phyloP scores from a whole-genome alignment of 2,797 vertebrate species.

The Rhynchonycteris naso region DNA sequence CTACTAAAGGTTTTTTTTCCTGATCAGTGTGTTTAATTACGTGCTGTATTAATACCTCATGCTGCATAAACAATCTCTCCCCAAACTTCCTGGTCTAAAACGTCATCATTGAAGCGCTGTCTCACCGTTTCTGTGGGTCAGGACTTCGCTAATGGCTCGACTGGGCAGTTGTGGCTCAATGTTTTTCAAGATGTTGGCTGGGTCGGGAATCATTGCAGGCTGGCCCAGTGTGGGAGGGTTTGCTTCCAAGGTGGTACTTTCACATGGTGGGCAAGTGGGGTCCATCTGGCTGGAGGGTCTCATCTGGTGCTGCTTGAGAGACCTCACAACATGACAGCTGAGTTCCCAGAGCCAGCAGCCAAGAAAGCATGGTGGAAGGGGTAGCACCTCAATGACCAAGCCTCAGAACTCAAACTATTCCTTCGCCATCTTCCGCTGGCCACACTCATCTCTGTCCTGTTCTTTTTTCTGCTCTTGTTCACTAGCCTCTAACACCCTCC shows the following conservation, averaged over 20 bases:
- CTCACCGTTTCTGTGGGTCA: background rate
- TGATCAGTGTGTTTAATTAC: background rate
- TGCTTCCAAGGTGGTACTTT: background rate
- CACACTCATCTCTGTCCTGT: background rate
- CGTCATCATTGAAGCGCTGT: accelerated
- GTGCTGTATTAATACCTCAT: background rate
- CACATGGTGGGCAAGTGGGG: accelerated
- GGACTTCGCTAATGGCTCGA: background rate
- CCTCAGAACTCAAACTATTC: background rate
- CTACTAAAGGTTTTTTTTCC: background rate
- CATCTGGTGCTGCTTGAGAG: background rate
- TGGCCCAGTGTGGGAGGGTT: background rate
- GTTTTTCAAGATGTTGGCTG: background rate
- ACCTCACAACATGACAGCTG: background rate
- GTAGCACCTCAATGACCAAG: accelerated
- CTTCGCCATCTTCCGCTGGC: accelerated
- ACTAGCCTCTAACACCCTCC: accelerated
- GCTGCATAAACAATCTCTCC: background rate
- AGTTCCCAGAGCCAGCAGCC: background rate
- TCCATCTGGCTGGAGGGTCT: background rate
- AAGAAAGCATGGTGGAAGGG: accelerated
- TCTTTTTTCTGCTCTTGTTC: background rate
- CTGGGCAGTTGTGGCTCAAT: accelerated
- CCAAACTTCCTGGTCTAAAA: background rate
- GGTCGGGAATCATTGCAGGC: background rate